phyloP scores from a whole-genome alignment of 2,888 invertebrate species.

The Meteorus colon region DNA sequence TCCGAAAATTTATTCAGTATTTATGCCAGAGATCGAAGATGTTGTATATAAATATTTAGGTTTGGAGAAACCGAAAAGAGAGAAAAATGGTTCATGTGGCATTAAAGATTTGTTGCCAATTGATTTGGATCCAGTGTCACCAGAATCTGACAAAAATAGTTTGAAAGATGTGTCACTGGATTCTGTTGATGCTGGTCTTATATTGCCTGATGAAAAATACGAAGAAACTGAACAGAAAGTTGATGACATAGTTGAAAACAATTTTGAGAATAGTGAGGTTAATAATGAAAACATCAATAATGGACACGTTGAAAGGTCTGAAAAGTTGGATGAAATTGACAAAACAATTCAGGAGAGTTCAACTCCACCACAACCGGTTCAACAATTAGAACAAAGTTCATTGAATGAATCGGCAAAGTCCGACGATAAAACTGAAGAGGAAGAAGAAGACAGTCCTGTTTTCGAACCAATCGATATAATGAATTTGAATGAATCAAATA shows the following conservation, averaged over 20 bases:
- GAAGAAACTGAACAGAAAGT: slow-evolving; percentile 35
- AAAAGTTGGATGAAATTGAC: slow-evolving; percentile 56
- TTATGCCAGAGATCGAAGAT: slow-evolving; percentile 93
- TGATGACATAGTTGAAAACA: slow-evolving; percentile 36
- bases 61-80: slow-evolving; percentile 81
- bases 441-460: slow-evolving; percentile 80
- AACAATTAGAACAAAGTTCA: not conserved
- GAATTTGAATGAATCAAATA: slow-evolving; percentile 74
- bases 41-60: slow-evolving; percentile 91
- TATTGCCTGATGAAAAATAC: slow-evolving; percentile 49
- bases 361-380: slow-evolving; percentile 6
- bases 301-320: slow-evolving; percentile 50
- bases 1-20: slow-evolving; percentile 90
- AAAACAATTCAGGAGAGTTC: slow-evolving; percentile 48
- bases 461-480: slow-evolving; percentile 78
- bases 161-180: slow-evolving; percentile 70
- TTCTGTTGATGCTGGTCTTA: slow-evolving; percentile 61
- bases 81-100: slow-evolving; percentile 65
- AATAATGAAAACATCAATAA: slow-evolving; percentile 6
- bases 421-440: slow-evolving; percentile 75
- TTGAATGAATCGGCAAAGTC: slow-evolving; percentile 67
- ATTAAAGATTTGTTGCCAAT: slow-evolving; percentile 80
- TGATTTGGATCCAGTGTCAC: slow-evolving; percentile 88
- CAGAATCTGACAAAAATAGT: slow-evolving; percentile 82
- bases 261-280: not conserved